Base-by-base conservation (phyloP, 2,888 invertebrate genomes). In the Cremastinae sp. region DNA sequence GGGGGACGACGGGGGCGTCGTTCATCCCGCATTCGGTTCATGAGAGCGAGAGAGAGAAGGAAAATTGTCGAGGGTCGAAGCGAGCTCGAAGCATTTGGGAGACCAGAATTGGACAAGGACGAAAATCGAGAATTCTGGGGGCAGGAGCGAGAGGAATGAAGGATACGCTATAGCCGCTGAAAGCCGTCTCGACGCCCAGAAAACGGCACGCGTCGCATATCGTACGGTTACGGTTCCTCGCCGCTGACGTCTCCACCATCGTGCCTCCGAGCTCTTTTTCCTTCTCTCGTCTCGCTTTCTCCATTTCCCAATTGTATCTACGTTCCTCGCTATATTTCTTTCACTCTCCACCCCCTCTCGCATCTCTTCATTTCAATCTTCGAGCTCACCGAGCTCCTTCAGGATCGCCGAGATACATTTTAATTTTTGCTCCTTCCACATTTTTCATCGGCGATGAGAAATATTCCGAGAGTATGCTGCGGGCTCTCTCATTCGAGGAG, bases 191-290 rank as follows among this genome's bases (percentile, higher is more conserved):
- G 83, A 85, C 84, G 85, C 84, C 83, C 85, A 81, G 83, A 85
- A 87, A 86, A 84, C 84, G 87, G 88, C 88, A 88, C 88, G 88
- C 88, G 88, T 88, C 87, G 75, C 85, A 79, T 83, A 72, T 80
- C 28, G 2, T 28, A 79, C 79, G 53, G 79, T 81, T 84, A 83
- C 81, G 79, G 80, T 80, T 78, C 76, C 56, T 73, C 59, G 55
- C 65, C 77, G 58, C 74, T 65, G 64, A 62, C 61, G 74, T 69
- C 73, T 69, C 65, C 75, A 35, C 56, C 68, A 47, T 28, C 71
- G 55, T 59, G 66, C 55, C 74, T 53, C 58, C 55, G 49, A 59
- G 49, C 64, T 61, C 47, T 74, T 55, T 53, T 61, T 47, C 39
- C 56, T 53, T 78, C 12, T 56, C 62, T 71, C 68, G 28, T 28